Evolutionary conservation across 2,888 invertebrate species (phyloP).

Genomic region (Limnephilus auricula): DNA sequence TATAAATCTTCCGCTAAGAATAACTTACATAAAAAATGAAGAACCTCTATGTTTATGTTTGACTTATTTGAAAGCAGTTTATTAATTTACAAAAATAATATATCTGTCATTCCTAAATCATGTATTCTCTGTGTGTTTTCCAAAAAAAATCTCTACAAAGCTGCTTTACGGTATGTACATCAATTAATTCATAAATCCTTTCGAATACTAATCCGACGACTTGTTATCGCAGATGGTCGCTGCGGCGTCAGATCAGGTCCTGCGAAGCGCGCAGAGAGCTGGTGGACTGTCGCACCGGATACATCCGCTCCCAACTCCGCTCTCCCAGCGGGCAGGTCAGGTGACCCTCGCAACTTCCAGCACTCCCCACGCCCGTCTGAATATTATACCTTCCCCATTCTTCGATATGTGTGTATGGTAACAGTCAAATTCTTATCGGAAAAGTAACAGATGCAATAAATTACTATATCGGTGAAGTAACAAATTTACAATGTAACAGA

Average conservation of each 20-base stretch:
- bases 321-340: conserved; percentile 95
- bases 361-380: conserved; percentile 52
- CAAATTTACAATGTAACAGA: no score
- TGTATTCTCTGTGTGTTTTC: background rate
- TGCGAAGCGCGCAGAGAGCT: conserved; percentile 80
- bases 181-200: background rate
- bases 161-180: background rate
- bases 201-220: background rate
- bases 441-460: background rate
- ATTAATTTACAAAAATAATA: background rate
- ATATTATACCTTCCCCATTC: conserved; percentile 29
- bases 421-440: background rate
- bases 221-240: conserved; percentile 85
- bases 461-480: no score
- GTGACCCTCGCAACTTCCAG: conserved; percentile 80
- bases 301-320: conserved; percentile 93
- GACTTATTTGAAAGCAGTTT: background rate
- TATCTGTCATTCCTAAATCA: background rate
- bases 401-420: background rate
- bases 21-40: no score
- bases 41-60: background rate
- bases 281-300: conserved; percentile 89
- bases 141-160: background rate
- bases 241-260: conserved; percentile 80
- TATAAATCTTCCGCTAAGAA: no score